A percentile compares a stretch with the other conserved stretches of the same genome.
phyloP scores from a whole-genome alignment of 2,888 invertebrate species.

The Idaea biselata region DNA sequence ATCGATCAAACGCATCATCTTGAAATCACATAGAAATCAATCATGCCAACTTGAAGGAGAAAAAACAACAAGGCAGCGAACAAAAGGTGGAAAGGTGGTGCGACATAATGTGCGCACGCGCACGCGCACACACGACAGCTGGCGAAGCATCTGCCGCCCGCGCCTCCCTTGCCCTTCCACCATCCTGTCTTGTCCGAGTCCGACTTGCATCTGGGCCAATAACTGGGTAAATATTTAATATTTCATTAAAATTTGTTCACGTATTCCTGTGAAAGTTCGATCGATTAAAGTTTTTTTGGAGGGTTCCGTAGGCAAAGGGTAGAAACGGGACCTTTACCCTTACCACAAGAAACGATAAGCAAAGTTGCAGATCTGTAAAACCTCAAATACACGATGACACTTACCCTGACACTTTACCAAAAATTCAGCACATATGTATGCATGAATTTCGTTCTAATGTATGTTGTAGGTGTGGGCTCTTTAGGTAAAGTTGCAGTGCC shows the following conservation, averaged over 20 bases:
- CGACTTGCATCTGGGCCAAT: conserved; percentile 26
- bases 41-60: conserved; percentile 28
- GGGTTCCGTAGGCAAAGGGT: not conserved
- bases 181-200: conserved; percentile 30
- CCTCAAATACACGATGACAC: too few relatives aligned
- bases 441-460: too few relatives aligned
- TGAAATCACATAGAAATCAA: conserved; percentile 30
- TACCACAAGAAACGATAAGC: too few relatives aligned
- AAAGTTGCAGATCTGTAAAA: too few relatives aligned
- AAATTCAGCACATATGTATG: too few relatives aligned
- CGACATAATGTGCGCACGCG: conserved; percentile 30
- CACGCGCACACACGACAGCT: conserved; percentile 47
- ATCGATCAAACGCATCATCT: conserved; percentile 26
- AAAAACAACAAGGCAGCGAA: conserved; percentile 37
- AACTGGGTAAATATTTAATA: conserved; percentile 12
- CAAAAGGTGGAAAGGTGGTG: conserved; percentile 50
- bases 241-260: not conserved
- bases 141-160: conserved; percentile 48
- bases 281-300: not conserved
- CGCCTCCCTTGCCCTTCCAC: conserved; percentile 27
- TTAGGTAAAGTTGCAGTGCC: too few relatives aligned
- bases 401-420: too few relatives aligned
- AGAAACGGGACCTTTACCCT: too few relatives aligned
- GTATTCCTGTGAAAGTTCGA: not conserved
- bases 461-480: too few relatives aligned